A percentile compares a stretch with the other conserved stretches of the same genome.
Evolutionary conservation across 2,797 vertebrate species (phyloP).

Genomic region (Sebastes flavidus): DNA sequence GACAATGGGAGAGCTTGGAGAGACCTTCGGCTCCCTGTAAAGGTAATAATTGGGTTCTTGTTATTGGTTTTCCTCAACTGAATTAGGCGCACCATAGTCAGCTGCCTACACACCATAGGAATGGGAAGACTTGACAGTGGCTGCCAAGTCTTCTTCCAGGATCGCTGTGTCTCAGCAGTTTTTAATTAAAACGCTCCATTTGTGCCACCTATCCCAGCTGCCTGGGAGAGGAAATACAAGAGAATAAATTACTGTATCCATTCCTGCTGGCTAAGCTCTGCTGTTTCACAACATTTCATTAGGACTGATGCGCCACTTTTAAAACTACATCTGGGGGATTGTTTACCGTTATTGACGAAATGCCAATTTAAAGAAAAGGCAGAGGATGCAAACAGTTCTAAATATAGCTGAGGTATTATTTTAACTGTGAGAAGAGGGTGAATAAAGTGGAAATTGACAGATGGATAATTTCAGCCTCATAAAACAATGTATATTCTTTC

Average conservation of each 20-base stretch:
- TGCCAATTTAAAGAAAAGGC: neutral
- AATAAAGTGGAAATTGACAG: neutral
- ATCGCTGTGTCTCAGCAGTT: slow-evolving; percentile 78
- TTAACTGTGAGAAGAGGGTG: neutral
- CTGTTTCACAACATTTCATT: slow-evolving; percentile 51
- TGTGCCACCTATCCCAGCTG: slow-evolving; percentile 71
- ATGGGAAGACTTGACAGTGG: slow-evolving; percentile 38
- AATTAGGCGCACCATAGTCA: slow-evolving; percentile 25
- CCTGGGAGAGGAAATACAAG: slow-evolving; percentile 64
- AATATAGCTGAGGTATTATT: neutral
- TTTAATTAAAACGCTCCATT: slow-evolving; percentile 83
- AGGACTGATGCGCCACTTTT: slow-evolving; percentile 43
- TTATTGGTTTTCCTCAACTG: slow-evolving; percentile 52
- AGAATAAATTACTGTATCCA: slow-evolving; percentile 61
- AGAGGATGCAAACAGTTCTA: neutral
- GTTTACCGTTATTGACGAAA: slow-evolving; percentile 25
- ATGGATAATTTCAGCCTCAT: neutral
- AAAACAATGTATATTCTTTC: neutral
- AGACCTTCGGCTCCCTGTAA: slow-evolving; percentile 17
- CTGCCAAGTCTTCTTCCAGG: slow-evolving; percentile 63
- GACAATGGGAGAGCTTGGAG: neutral
- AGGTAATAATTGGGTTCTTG: slow-evolving; percentile 43
- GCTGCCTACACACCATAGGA: slow-evolving; percentile 37
- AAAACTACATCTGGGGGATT: slow-evolving; percentile 36
- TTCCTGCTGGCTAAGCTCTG: slow-evolving; percentile 53